Evolutionary conservation across 2,797 vertebrate genomes (phyloP).

Genomic region (Sebastes steindachneri): DNA sequence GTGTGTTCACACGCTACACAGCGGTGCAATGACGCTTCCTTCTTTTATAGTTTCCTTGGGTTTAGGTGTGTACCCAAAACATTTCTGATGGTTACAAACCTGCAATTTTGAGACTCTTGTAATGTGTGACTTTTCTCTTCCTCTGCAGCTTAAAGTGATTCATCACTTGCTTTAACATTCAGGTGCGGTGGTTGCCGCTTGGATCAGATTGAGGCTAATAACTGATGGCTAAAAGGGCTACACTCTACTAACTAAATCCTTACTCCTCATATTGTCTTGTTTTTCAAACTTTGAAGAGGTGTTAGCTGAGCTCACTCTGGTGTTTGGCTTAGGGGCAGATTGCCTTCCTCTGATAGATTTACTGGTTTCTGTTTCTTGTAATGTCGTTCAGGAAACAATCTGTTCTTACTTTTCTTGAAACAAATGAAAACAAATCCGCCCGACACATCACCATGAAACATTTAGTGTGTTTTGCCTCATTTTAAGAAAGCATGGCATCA

Average conservation of each 20-base stretch:
- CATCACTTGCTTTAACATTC: too few species aligned
- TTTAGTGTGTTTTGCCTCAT: not conserved
- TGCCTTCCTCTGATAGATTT: not conserved
- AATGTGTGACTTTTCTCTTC: too few species aligned
- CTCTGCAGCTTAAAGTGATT: too few species aligned
- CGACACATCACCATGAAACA: not conserved
- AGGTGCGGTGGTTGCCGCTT: not conserved
- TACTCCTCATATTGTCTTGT: too few species aligned
- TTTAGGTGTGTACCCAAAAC: not conserved
- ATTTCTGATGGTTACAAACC: not conserved
- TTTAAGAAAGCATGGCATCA: conserved; percentile 6
- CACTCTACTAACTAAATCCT: rapidly evolving
- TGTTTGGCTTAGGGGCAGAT: not conserved
- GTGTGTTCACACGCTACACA: too few species aligned
- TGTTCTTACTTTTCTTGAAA: not conserved
- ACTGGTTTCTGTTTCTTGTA: not conserved
- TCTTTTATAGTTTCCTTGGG: too few species aligned
- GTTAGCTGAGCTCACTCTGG: not conserved
- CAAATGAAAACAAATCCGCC: not conserved
- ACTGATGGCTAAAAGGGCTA: too few species aligned
- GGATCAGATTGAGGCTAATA: not conserved
- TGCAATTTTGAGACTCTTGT: not conserved
- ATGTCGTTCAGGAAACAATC: not conserved
- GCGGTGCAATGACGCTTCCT: too few species aligned
- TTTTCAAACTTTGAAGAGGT: not conserved